Evolutionary conservation across 2,797 vertebrate genomes (phyloP).

Genomic region (Chiloscyllium punctatum): DNA sequence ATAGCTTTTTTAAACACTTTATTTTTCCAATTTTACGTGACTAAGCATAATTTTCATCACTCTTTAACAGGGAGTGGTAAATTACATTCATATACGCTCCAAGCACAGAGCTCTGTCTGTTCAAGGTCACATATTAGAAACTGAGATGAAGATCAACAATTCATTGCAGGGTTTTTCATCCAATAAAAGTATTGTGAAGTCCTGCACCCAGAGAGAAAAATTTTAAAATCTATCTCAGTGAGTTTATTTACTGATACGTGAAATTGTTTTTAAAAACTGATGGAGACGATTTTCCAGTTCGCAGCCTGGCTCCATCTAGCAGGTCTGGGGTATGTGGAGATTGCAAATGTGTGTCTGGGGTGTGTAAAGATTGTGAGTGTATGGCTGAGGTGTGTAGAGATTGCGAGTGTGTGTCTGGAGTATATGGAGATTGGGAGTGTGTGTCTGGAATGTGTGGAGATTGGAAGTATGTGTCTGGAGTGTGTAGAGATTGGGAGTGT

Average conservation of each 20-base stretch:
- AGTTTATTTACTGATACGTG: background rate
- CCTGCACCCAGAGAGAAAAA: background rate
- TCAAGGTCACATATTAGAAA: background rate
- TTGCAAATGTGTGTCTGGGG: background rate
- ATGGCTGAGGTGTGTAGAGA: no score
- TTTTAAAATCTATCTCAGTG: background rate
- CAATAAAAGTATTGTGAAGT: background rate
- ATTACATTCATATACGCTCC: background rate
- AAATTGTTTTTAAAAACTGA: background rate
- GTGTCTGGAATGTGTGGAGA: no score
- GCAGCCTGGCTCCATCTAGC: background rate
- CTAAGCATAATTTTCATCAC: background rate
- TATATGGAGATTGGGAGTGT: no score
- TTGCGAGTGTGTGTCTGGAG: no score
- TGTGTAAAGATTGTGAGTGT: no score
- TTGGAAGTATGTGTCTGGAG: no score
- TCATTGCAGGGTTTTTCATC: background rate
- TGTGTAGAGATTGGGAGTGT: no score
- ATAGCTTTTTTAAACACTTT: background rate
- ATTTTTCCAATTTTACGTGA: background rate
- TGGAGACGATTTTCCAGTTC: background rate
- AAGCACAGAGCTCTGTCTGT: background rate
- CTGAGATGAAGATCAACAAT: background rate
- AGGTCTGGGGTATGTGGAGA: background rate
- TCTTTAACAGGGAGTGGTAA: background rate